A percentile compares a stretch with the other conserved stretches of the same genome.
phyloP scores from a whole-genome alignment of 2,113 vertebrate genomes.

The Lycaon pictus region DNA sequence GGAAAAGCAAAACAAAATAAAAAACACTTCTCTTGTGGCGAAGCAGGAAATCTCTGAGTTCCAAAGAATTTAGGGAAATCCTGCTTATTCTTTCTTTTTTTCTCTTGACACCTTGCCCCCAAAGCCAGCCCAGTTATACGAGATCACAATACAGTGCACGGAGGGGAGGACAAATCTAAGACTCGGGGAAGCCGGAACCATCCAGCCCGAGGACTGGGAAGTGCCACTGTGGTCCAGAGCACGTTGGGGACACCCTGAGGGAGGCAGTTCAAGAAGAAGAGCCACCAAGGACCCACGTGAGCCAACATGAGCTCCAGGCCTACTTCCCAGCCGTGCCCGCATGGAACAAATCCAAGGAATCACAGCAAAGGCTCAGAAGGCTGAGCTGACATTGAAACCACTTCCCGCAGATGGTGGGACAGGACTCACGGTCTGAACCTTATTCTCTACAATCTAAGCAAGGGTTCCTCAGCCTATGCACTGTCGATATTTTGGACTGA shows the following conservation, averaged over 20 bases:
- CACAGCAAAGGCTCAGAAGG: fast-evolving
- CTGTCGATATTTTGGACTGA: background rate
- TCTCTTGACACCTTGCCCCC: background rate
- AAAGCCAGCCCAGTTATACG: background rate
- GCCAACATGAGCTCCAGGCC: fast-evolving
- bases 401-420: background rate
- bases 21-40: no score
- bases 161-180: background rate
- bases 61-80: background rate
- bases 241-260: fast-evolving
- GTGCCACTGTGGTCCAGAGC: no score
- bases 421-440: background rate
- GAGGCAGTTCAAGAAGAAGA: background rate
- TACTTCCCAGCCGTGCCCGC: fast-evolving
- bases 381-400: background rate
- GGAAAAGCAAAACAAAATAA: no score
- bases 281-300: fast-evolving
- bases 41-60: background rate
- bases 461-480: background rate
- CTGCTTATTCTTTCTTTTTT: no score
- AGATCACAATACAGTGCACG: background rate
- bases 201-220: background rate
- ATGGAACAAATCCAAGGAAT: fast-evolving
- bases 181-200: background rate
- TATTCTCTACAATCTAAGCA: background rate